Conservation (phyloP, 2,888 invertebrate genomes). For the Portevinia maculata region DNA sequence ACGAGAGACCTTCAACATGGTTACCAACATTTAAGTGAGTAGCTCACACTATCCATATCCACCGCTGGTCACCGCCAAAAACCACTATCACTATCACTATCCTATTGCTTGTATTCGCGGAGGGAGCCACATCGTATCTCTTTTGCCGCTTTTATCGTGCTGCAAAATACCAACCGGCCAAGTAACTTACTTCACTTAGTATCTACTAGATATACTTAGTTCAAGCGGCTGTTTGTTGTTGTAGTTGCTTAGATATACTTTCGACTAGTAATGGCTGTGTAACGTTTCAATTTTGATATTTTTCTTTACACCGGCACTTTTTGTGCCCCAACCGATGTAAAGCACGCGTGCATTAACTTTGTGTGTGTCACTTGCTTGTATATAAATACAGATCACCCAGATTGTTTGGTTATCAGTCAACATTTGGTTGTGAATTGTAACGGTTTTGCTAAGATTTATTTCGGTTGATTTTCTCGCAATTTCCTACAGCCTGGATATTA, state of each 20-base stretch:
- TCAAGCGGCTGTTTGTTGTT: constrained; percentile 27
- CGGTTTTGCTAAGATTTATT: constrained; percentile 72
- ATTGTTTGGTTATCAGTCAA: constrained; percentile 81
- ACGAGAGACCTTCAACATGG: background rate
- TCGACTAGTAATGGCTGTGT: constrained; percentile 30
- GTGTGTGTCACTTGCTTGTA: constrained; percentile 71
- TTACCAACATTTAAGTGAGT: no score
- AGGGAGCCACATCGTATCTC: constrained; percentile 12
- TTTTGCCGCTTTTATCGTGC: constrained; percentile 9
- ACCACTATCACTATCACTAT: background rate
- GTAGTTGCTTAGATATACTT: constrained; percentile 37
- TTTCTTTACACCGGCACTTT: constrained; percentile 27
- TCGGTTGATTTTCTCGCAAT: constrained; percentile 45
- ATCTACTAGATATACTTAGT: constrained; percentile 15
- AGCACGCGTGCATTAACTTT: constrained; percentile 63
- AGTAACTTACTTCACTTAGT: constrained; percentile 30
- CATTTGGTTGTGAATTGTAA: constrained; percentile 79
- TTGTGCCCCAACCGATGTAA: constrained; percentile 26
- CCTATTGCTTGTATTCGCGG: constrained; percentile 37
- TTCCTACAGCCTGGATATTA: constrained; percentile 56
- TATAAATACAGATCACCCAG: constrained; percentile 81
- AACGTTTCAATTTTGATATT: constrained; percentile 24
- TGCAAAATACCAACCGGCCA: constrained; percentile 19
- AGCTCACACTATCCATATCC: no score
- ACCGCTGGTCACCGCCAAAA: background rate